Conservation (phyloP, 2,797 vertebrate species). For the Schizothorax lantsangensis region DNA sequence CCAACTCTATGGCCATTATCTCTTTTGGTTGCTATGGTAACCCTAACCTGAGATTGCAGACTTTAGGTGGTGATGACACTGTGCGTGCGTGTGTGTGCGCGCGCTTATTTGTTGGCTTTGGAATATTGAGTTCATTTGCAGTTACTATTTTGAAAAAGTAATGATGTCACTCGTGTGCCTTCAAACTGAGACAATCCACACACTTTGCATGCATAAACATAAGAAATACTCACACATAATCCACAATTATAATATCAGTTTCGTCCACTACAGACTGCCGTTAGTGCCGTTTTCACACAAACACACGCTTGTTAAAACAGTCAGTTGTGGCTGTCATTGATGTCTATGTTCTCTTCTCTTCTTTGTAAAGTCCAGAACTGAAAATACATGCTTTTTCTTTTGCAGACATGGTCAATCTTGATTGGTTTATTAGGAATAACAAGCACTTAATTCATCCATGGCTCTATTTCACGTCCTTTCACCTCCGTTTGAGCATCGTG, state of each 20-base stretch:
- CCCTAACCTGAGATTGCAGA: constrained; percentile 72
- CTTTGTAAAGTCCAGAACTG: neutral
- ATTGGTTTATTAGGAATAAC: neutral
- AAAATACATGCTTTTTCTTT: neutral
- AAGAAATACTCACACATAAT: neutral
- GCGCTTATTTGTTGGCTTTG: constrained; percentile 21
- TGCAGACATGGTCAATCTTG: neutral
- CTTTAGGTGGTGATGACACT: constrained; percentile 63
- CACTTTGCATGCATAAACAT: constrained; percentile 16
- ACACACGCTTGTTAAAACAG: neutral
- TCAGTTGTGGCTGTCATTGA: neutral
- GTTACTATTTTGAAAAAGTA: constrained; percentile 46
- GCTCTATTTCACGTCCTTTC: neutral
- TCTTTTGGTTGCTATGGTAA: constrained; percentile 82
- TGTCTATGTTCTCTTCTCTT: neutral
- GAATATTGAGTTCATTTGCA: constrained; percentile 21
- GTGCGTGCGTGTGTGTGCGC: constrained; percentile 46
- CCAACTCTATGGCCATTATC: constrained; percentile 79
- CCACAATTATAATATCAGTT: neutral
- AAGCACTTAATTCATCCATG: neutral
- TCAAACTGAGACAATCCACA: constrained; percentile 1
- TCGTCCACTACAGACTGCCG: neutral
- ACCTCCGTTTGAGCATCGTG: neutral
- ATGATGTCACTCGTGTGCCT: constrained; percentile 17
- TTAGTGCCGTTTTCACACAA: neutral